Base-by-base conservation (phyloP, 2,797 vertebrate genomes). In the Protonibea diacanthus region DNA sequence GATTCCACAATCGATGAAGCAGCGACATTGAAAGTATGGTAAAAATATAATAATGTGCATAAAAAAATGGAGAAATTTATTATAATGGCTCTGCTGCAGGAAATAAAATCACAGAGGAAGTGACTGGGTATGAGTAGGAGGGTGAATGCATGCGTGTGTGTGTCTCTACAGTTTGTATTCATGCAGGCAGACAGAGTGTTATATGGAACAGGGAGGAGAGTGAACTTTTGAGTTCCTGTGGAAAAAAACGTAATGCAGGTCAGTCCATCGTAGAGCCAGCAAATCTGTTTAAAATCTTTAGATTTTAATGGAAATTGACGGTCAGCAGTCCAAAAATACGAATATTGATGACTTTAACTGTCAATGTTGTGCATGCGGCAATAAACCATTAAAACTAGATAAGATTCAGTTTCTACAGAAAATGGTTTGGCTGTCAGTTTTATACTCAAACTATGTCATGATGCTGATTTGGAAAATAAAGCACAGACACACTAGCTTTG, bases 401-500 rank as follows among this genome's bases (percentile, higher is more conserved):
- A 5, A 49, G 40, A 44, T n/a, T 59, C 40, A 21, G 52, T 6
- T 45, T 49, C 18, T 52, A 49, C 40, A 51, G 62, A 72, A 57
- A 68, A 66, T 23, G 44, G 21, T 82, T 86, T 78, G 61, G 33
- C 57, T 73, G 77, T 67, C 51, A 6, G 27, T 66, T 80, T 67
- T 21, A 8, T 15, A 76, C 29, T 81, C 74, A 69, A 51, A 80
- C 65, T 57, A 27, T 53, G 69, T 61, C 84, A 87, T 71, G 14
- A 84, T 76, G 65, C 74, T 76, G 80, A 89, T 89, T 92, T 90
- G 63, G 72, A 80, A 82, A 86, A 65, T 81, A 79, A 73, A 88
- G 71, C 53, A 48, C 60, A 70, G 59, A 61, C 52, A 71, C 53
- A 74, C 77, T 82, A 58, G 80, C 25, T 72, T 56, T 78, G 72